Conservation (phyloP, 1,140 invertebrate species). For the Adelges cooleyi region DNA sequence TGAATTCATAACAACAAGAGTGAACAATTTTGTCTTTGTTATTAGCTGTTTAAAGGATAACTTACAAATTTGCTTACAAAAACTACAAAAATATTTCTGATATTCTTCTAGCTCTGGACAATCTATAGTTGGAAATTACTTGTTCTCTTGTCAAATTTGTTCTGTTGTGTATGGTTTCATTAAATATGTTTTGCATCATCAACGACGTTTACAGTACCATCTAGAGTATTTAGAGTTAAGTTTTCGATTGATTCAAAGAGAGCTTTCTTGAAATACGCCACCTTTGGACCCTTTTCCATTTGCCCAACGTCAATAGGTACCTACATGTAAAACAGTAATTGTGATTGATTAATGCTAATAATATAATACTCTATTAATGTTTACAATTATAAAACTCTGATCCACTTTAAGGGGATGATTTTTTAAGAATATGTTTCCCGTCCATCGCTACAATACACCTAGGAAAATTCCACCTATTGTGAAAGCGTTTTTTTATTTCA, state of each 20-base stretch:
- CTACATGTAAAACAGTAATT: constrained; percentile 35
- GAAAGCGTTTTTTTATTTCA: constrained; percentile 36
- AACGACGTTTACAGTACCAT: constrained; percentile 4
- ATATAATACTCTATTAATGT: constrained; percentile 38
- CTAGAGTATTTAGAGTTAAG: constrained; percentile 4
- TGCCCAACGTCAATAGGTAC: constrained; percentile 35
- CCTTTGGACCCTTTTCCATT: constrained; percentile 37
- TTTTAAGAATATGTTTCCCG: constrained; percentile 40
- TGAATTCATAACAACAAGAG: constrained; percentile 34
- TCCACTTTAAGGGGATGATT: constrained; percentile 36
- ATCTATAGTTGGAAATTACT: constrained; percentile 38
- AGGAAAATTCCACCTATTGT: constrained; percentile 40
- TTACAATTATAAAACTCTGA: constrained; percentile 43
- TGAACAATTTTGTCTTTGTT: constrained; percentile 36
- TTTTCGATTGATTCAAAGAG: constrained; percentile 10
- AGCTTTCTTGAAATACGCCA: constrained; percentile 34
- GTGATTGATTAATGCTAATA: constrained; percentile 37
- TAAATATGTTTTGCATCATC: constrained; percentile 29
- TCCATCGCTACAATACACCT: constrained; percentile 41
- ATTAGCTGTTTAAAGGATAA: constrained; percentile 33
- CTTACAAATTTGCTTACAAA: constrained; percentile 38
- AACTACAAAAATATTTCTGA: constrained; percentile 41
- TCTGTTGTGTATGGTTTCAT: constrained; percentile 19
- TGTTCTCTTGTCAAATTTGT: constrained; percentile 31
- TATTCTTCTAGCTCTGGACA: constrained; percentile 34